phyloP scores from a whole-genome alignment of 2,797 vertebrate genomes.

The Lepus townsendii region DNA sequence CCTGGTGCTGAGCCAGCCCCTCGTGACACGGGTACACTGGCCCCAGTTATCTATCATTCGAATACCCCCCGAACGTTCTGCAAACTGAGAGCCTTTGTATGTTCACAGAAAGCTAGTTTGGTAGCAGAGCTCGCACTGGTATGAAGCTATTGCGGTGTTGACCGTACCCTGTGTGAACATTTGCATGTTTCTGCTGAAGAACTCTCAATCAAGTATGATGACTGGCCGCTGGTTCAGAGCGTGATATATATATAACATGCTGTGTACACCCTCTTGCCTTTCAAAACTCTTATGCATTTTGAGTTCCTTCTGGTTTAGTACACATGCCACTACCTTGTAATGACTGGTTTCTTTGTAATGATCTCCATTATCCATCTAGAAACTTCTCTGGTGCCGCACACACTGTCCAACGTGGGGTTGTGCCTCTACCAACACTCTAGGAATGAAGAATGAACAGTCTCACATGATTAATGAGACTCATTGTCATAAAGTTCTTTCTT shows the following conservation, averaged over 20 bases:
- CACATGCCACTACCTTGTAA: background rate
- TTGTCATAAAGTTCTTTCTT: conserved; percentile 19
- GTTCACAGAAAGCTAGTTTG: conserved; percentile 53
- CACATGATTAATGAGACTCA: conserved; percentile 1
- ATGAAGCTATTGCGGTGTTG: conserved; percentile 46
- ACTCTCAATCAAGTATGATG: conserved; percentile 36
- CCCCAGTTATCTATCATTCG: background rate
- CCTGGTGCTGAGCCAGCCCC: background rate
- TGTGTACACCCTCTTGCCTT: background rate
- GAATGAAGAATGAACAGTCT: background rate
- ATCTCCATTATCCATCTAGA: background rate
- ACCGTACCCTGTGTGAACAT: conserved; percentile 42
- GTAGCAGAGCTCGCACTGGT: conserved; percentile 6
- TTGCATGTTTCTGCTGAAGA: conserved; percentile 42
- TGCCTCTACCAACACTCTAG: background rate
- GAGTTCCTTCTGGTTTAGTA: background rate
- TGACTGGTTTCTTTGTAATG: background rate
- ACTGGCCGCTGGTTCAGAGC: background rate
- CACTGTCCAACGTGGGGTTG: background rate
- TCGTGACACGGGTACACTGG: background rate
- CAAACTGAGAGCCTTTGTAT: conserved; percentile 55
- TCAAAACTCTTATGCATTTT: conserved; percentile 33
- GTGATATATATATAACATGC: background rate
- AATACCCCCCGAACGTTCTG: background rate
- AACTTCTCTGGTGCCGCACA: background rate